Conservation (phyloP, 2,797 vertebrate genomes). For the Pangasius sanitwongsei region DNA sequence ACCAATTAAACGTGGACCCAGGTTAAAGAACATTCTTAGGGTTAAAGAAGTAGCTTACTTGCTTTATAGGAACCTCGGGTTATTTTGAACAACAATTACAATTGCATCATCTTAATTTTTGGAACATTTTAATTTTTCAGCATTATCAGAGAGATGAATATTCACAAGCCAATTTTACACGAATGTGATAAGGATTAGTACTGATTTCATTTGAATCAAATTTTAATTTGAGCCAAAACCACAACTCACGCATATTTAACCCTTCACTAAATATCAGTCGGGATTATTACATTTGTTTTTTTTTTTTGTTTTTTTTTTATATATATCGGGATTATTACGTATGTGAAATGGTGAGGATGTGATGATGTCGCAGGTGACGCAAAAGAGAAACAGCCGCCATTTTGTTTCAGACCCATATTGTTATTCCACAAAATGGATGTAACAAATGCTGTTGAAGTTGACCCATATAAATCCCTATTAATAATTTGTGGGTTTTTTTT, state of each 20-base stretch:
- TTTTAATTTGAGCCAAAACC: background rate
- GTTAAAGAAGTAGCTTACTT: background rate
- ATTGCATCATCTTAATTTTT: background rate
- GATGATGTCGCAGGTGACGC: constrained; percentile 7
- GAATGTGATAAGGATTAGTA: background rate
- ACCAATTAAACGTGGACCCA: background rate
- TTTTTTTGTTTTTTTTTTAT: no score
- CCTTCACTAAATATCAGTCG: background rate
- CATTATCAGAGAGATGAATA: background rate
- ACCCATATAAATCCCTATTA: background rate
- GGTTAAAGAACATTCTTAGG: background rate
- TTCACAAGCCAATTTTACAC: background rate
- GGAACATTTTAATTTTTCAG: background rate
- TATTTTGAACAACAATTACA: background rate
- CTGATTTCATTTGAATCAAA: background rate
- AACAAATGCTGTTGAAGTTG: constrained; percentile 30
- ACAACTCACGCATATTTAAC: background rate
- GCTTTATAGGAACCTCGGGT: background rate
- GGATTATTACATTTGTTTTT: background rate
- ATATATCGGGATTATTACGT: background rate
- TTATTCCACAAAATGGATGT: constrained; percentile 62
- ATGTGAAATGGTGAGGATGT: background rate
- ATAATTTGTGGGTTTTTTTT: background rate
- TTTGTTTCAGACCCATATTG: constrained; percentile 49
- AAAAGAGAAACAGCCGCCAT: constrained; percentile 51